Evolutionary conservation across 2,888 invertebrate species (phyloP).

Genomic region (Protonemura montana): DNA sequence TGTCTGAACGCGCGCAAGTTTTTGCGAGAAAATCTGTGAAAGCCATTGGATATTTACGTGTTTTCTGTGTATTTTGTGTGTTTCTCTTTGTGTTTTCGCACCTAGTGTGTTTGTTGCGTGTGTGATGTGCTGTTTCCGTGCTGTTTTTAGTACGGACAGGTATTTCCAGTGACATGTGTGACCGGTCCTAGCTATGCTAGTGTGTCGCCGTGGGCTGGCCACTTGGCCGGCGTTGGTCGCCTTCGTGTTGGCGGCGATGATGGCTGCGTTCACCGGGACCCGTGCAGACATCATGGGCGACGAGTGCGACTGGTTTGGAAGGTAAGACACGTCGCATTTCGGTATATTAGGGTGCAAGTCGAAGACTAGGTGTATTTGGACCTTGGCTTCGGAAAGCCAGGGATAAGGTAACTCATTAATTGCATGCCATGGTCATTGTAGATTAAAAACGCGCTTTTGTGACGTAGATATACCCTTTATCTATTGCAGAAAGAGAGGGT

Average conservation of each 20-base stretch:
- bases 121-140: background rate
- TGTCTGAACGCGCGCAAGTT: background rate
- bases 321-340: slow-evolving; percentile 62
- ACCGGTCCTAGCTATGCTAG: background rate
- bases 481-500: too few species aligned
- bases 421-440: too few species aligned
- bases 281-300: slow-evolving; percentile 70
- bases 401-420: too few species aligned
- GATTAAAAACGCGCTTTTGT: too few species aligned
- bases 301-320: slow-evolving; percentile 75
- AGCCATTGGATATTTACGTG: background rate
- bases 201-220: slow-evolving; percentile 8
- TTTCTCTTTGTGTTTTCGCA: background rate
- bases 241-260: slow-evolving; percentile 7
- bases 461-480: too few species aligned
- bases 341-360: too few species aligned
- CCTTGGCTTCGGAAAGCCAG: too few species aligned
- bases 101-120: background rate
- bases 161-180: background rate
- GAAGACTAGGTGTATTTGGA: too few species aligned
- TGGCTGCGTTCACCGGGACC: slow-evolving; percentile 52
- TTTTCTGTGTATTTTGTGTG: background rate
- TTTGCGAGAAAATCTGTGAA: background rate
- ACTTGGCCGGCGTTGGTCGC: slow-evolving; percentile 8
- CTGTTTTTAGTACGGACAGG: background rate